A percentile compares a stretch with the other conserved stretches of the same genome.
Conservation (phyloP, 2,113 vertebrate genomes). For the Tympanuchus pallidicinctus region DNA sequence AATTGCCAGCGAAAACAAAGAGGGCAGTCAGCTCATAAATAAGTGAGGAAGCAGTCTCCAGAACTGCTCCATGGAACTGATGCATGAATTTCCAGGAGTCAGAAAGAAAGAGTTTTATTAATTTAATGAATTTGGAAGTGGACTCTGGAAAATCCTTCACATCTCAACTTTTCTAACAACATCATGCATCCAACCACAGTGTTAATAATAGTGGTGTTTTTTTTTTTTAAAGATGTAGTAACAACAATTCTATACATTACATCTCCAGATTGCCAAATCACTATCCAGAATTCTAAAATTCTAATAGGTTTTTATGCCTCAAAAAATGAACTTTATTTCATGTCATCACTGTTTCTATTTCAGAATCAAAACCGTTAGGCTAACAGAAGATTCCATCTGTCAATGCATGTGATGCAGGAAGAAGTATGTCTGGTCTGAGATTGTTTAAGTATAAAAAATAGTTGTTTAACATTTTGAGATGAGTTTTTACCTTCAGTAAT, state of each 20-base stretch:
- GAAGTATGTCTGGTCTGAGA: not conserved
- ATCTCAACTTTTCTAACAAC: not conserved
- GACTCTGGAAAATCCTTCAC: not conserved
- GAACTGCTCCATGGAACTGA: not conserved
- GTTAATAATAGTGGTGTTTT: not conserved
- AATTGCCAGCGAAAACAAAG: not conserved
- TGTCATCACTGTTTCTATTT: not conserved
- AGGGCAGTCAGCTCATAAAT: not conserved
- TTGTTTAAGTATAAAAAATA: not conserved
- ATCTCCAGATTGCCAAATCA: not conserved
- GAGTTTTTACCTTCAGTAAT: not conserved
- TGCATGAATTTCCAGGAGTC: not conserved
- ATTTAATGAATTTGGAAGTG: not conserved
- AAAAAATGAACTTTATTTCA: not conserved
- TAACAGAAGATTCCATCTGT: not conserved
- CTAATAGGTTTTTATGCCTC: not conserved
- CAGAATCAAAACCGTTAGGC: not conserved
- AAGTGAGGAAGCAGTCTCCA: not conserved
- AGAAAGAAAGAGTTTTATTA: not conserved
- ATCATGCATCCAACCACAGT: not conserved
- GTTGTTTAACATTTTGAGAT: not conserved
- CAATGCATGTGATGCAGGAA: not conserved
- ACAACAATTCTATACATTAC: not conserved
- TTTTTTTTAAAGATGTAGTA: not conserved
- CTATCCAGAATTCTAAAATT: not conserved